A percentile compares a stretch with the other conserved stretches of the same genome.
Conservation (phyloP, 2,888 invertebrate species). For the Dasypogon diadema region DNA sequence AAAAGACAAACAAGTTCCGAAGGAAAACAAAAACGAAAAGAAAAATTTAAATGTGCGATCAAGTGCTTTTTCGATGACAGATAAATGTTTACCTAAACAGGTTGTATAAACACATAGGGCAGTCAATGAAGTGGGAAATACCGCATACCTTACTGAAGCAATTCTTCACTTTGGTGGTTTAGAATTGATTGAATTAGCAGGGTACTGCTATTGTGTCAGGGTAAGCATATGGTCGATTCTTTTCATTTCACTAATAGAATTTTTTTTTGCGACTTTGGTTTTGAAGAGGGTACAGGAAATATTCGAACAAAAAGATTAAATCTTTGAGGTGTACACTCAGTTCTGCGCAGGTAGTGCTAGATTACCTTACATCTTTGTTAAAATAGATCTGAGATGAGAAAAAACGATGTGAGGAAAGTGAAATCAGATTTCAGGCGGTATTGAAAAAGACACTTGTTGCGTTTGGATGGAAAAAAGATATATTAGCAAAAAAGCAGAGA, state of each 20-base stretch:
- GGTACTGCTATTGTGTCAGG: background rate
- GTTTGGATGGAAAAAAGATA: too few species aligned
- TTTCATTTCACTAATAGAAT: background rate
- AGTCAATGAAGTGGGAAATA: background rate
- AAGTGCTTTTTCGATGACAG: background rate
- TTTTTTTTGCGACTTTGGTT: background rate
- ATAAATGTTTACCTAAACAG: background rate
- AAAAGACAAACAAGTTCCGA: background rate
- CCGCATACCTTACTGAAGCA: background rate
- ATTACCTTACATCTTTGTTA: background rate
- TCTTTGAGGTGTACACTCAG: background rate
- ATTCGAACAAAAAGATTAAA: background rate
- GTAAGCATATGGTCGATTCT: background rate
- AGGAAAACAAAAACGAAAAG: background rate
- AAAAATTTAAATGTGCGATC: background rate
- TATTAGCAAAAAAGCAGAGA: too few species aligned
- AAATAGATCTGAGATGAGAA: background rate
- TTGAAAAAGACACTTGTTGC: too few species aligned
- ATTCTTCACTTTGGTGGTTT: background rate
- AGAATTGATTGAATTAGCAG: background rate
- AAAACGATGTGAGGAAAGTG: background rate
- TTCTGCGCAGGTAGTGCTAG: background rate
- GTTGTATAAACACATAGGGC: background rate
- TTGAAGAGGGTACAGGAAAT: conserved; percentile 12
- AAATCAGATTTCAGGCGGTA: too few species aligned